Conservation (phyloP, 2,113 vertebrate species). For the Xenotilapia caudafasciata region DNA sequence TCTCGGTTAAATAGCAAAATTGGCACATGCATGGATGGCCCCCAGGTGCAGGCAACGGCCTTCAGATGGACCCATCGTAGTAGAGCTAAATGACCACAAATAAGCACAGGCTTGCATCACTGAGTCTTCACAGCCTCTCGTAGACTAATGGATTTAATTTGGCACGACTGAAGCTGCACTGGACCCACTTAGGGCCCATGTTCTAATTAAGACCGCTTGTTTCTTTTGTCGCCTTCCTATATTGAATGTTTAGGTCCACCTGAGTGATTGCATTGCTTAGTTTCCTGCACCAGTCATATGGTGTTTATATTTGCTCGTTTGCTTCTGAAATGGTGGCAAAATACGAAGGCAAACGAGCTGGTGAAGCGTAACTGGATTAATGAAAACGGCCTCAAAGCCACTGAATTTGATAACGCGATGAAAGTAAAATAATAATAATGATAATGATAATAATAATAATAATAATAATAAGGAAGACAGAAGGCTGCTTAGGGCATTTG, state of each 20-base stretch:
- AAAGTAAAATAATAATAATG: not conserved
- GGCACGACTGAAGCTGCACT: constrained; percentile 38
- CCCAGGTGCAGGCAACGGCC: constrained; percentile 48
- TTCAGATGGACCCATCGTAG: constrained; percentile 26
- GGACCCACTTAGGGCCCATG: constrained; percentile 27
- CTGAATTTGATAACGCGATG: not conserved
- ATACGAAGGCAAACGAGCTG: not conserved
- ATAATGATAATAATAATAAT: not conserved
- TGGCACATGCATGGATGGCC: constrained; percentile 54
- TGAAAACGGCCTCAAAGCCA: not conserved
- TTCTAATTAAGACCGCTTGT: constrained; percentile 51
- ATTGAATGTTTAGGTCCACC: constrained; percentile 9
- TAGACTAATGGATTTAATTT: constrained; percentile 57
- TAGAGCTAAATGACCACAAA: constrained; percentile 46
- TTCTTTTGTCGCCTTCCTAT: constrained; percentile 41
- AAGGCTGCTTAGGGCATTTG: not conserved
- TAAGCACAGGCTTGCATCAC: constrained; percentile 13
- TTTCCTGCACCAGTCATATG: not conserved
- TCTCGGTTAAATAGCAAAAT: constrained; percentile 33
- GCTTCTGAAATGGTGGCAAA: not conserved
- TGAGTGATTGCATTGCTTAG: not conserved
- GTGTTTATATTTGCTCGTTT: not conserved
- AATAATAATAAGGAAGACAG: not conserved
- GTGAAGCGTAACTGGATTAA: not conserved
- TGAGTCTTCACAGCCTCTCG: constrained; percentile 36